Conservation (phyloP, 2,888 invertebrate species). For the Tachina fera region DNA sequence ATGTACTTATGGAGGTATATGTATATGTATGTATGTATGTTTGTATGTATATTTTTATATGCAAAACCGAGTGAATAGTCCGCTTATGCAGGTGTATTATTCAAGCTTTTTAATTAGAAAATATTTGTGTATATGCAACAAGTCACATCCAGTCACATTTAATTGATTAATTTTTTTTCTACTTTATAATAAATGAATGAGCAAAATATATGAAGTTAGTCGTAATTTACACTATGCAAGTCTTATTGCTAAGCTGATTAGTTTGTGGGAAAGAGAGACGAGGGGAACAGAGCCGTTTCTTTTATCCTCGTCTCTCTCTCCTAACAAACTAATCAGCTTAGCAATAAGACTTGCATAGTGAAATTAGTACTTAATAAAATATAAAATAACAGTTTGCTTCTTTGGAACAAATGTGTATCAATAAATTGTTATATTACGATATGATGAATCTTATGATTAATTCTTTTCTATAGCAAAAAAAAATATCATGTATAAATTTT, state of each 20-base stretch:
- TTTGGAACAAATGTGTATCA: neutral
- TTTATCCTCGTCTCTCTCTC: no score
- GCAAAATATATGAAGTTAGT: neutral
- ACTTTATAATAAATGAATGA: neutral
- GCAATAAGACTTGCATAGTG: no score
- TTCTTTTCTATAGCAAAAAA: no score
- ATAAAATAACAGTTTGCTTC: neutral
- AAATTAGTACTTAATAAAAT: no score
- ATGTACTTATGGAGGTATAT: neutral
- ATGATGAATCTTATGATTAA: no score
- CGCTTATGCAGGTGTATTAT: conserved; percentile 7
- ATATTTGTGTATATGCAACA: conserved; percentile 40
- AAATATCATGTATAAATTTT: no score
- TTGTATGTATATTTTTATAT: neutral
- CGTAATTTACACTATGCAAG: no score
- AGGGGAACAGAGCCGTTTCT: no score
- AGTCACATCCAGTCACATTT: conserved; percentile 35
- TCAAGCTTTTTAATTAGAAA: conserved; percentile 63
- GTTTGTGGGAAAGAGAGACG: no score
- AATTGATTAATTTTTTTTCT: conserved; percentile 37
- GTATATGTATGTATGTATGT: neutral
- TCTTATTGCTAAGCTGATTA: no score
- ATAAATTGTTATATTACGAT: no score
- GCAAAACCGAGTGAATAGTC: neutral
- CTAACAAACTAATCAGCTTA: no score